These are phyloP conservation scores for Ennomos fuscantarius DNA, from an alignment of 2,888 invertebrate genomes.

Conservation along the genomic window DNA sequence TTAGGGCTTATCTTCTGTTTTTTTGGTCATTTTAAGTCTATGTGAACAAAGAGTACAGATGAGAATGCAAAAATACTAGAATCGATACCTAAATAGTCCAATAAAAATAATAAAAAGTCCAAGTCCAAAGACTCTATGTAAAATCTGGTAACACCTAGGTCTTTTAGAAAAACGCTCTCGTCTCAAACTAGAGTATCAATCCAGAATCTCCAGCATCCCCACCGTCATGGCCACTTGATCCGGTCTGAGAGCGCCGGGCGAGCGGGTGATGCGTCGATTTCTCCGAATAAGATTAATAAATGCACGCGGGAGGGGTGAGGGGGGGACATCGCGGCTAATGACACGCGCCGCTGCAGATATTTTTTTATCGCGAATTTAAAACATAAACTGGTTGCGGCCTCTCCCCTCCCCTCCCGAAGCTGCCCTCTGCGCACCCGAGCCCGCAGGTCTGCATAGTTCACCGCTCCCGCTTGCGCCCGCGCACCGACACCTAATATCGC, in stretches of 20 bases:
- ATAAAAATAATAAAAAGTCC: too few relatives aligned
- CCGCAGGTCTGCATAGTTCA: slow-evolving; percentile 42
- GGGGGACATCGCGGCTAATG: slow-evolving; percentile 70
- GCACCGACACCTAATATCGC: slow-evolving; percentile 20
- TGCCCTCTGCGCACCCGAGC: slow-evolving; percentile 32
- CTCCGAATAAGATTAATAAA: slow-evolving; percentile 83
- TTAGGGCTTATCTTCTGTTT: too few relatives aligned
- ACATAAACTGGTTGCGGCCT: slow-evolving; percentile 70
- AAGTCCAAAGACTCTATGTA: too few relatives aligned
- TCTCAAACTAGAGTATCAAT: neutral
- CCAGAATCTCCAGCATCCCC: neutral
- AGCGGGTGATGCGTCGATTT: slow-evolving; percentile 74
- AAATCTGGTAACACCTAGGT: too few relatives aligned
- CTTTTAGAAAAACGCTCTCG: too few relatives aligned
- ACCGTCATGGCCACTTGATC: slow-evolving; percentile 3
- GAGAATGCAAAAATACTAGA: too few relatives aligned
- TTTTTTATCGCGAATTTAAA: slow-evolving; percentile 82
- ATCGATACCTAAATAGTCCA: too few relatives aligned
- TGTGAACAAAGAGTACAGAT: too few relatives aligned
- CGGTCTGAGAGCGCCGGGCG: slow-evolving; percentile 4
- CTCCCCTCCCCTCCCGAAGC: slow-evolving; percentile 18
- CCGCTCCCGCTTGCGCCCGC: slow-evolving; percentile 30
- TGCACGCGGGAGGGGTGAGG: slow-evolving; percentile 58
- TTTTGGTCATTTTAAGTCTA: too few relatives aligned
- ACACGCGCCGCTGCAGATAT: slow-evolving; percentile 78